These are phyloP conservation scores for Eubasilissa splendida DNA, from an alignment of 2,888 invertebrate species.

Conservation along the genomic window DNA sequence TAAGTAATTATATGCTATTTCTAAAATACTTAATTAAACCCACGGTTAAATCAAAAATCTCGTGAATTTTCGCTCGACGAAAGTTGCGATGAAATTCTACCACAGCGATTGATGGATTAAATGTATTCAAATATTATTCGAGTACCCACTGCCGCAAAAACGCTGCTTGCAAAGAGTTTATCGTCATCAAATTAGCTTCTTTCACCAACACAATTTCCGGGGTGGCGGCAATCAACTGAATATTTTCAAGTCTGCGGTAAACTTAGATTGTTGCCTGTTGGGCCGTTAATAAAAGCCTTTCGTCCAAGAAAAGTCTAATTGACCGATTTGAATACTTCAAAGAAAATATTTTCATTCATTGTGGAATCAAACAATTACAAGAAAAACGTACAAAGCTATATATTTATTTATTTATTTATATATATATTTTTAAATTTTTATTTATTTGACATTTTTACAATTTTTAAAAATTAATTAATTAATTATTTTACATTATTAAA, in stretches of 20 bases:
- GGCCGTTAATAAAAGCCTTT: conserved; percentile 10
- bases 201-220: not conserved
- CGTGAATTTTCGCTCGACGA: too few species aligned
- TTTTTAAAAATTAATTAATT: too few species aligned
- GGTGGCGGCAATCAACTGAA: conserved; percentile 34
- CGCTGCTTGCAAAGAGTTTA: conserved; percentile 28
- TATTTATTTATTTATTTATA: too few species aligned
- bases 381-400: too few species aligned
- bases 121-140: not conserved
- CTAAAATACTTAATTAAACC: too few species aligned
- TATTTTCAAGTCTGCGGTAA: conserved; percentile 18
- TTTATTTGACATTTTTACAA: too few species aligned
- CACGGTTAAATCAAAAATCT: too few species aligned
- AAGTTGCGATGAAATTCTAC: too few species aligned
- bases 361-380: not conserved
- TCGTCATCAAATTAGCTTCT: conserved; percentile 43
- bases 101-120: not conserved
- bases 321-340: not conserved
- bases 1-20: too few species aligned
- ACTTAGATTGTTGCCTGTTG: conserved; percentile 23
- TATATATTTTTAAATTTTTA: too few species aligned
- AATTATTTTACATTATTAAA: too few species aligned
- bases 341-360: not conserved
- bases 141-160: conserved; percentile 12
- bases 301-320: conserved; percentile 15